Conservation (phyloP, 2,797 vertebrate species). For the Neosilurus hyrtlii region DNA sequence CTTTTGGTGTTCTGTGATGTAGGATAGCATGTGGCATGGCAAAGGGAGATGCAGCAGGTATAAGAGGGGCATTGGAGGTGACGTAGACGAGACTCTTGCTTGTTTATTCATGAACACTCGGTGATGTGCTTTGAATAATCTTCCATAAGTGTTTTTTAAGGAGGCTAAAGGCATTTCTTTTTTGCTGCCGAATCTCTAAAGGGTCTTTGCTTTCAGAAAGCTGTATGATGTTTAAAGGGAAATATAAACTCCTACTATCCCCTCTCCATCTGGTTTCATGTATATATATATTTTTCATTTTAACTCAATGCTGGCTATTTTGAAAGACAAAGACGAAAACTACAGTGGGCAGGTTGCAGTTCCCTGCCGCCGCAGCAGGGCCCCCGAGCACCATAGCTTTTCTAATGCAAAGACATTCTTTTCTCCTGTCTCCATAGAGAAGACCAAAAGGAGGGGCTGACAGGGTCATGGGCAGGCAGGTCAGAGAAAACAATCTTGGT, state of each 20-base stretch:
- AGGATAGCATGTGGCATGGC: constrained; percentile 64
- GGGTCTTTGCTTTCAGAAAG: constrained; percentile 39
- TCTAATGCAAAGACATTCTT: constrained; percentile 78
- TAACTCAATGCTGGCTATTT: constrained; percentile 41
- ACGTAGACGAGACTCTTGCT: constrained; percentile 53
- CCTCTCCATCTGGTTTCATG: background rate
- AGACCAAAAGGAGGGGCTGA: constrained; percentile 64
- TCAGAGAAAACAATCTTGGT: constrained; percentile 70
- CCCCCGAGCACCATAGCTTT: constrained; percentile 74
- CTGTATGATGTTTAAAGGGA: background rate
- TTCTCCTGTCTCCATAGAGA: constrained; percentile 70
- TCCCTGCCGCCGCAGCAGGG: constrained; percentile 68
- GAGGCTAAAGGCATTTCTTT: constrained; percentile 29
- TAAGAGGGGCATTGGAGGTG: constrained; percentile 50
- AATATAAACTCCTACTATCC: background rate
- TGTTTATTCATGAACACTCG: constrained; percentile 56
- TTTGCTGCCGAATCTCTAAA: constrained; percentile 58
- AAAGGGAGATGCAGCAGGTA: constrained; percentile 44
- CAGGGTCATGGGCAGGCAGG: constrained; percentile 63
- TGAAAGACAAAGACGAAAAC: constrained; percentile 61
- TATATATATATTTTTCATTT: constrained; percentile 15
- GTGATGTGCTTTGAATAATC: constrained; percentile 53
- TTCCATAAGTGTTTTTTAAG: constrained; percentile 52
- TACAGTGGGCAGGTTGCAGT: constrained; percentile 57
- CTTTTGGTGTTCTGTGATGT: constrained; percentile 67